Conservation (phyloP, 2,797 vertebrate genomes). For the Erpetoichthys calabaricus region DNA sequence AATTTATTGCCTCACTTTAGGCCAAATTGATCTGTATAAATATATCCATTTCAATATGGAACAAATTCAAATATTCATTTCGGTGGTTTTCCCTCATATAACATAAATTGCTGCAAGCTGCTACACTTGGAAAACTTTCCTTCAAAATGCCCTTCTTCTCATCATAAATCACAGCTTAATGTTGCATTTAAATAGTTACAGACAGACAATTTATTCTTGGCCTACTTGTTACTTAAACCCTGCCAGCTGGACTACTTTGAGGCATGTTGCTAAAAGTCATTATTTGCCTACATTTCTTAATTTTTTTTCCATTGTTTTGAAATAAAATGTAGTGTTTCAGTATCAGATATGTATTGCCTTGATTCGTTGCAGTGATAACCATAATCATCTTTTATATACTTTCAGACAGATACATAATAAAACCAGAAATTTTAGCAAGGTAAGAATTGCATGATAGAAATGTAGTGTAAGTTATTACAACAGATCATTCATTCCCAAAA, state of each 20-base stretch:
- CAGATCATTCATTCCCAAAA: no score
- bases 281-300: conserved; percentile 41
- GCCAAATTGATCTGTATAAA: conserved; percentile 27
- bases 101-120: conserved; percentile 53
- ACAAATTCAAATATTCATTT: conserved; percentile 45
- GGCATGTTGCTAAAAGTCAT: conserved; percentile 35
- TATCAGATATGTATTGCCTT: no score
- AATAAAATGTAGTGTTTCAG: no score
- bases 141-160: conserved; percentile 37
- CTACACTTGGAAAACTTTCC: conserved; percentile 43
- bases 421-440: no score
- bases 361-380: no score
- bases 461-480: no score
- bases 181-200: conserved; percentile 52
- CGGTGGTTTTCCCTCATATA: conserved; percentile 46
- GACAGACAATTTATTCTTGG: conserved; percentile 59
- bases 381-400: no score
- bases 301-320: conserved; percentile 27
- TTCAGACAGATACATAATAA: no score
- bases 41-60: conserved; percentile 45
- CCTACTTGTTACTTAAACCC: conserved; percentile 22
- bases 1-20: conserved; percentile 28
- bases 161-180: conserved; percentile 47
- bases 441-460: no score
- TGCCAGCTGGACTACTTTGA: conserved; percentile 28